A percentile compares a stretch with the other conserved stretches of the same genome.
phyloP scores from a whole-genome alignment of 2,888 invertebrate genomes.

The Leucoma salicis region DNA sequence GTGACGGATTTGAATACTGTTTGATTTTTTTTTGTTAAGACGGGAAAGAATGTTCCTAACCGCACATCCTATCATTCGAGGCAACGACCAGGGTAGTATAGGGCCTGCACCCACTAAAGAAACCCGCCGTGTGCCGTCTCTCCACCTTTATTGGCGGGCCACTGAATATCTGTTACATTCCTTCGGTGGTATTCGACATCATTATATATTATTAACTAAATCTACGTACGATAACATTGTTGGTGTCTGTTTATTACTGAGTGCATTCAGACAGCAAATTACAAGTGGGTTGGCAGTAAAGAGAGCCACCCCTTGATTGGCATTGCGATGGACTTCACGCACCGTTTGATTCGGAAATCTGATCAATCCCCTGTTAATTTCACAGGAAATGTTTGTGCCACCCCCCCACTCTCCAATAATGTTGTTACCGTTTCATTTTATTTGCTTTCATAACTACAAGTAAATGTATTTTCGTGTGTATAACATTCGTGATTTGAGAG shows the following conservation, averaged over 20 bases:
- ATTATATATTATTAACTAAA: too few relatives aligned
- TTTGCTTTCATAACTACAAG: conserved; percentile 2
- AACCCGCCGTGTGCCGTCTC: too few relatives aligned
- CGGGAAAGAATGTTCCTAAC: too few relatives aligned
- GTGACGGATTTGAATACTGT: too few relatives aligned
- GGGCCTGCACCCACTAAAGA: too few relatives aligned
- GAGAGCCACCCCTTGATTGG: conserved; percentile 60
- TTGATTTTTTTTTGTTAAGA: too few relatives aligned
- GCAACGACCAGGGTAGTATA: too few relatives aligned
- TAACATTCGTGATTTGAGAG: background rate
- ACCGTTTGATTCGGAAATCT: conserved; percentile 71
- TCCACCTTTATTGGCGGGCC: too few relatives aligned
- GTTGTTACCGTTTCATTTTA: conserved; percentile 60
- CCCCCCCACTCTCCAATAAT: conserved; percentile 36
- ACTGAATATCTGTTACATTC: too few relatives aligned
- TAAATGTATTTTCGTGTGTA: background rate
- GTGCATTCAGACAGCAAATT: conserved; percentile 43
- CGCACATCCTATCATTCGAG: too few relatives aligned
- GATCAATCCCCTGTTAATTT: conserved; percentile 74
- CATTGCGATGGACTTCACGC: conserved; percentile 72
- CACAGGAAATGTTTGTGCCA: conserved; percentile 61
- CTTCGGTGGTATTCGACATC: too few relatives aligned
- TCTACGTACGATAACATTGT: conserved; percentile 9
- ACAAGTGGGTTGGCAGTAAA: conserved; percentile 39
- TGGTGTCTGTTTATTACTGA: conserved; percentile 28